Conservation (phyloP, 1,140 invertebrate genomes). For the Bombus pascuorum region DNA sequence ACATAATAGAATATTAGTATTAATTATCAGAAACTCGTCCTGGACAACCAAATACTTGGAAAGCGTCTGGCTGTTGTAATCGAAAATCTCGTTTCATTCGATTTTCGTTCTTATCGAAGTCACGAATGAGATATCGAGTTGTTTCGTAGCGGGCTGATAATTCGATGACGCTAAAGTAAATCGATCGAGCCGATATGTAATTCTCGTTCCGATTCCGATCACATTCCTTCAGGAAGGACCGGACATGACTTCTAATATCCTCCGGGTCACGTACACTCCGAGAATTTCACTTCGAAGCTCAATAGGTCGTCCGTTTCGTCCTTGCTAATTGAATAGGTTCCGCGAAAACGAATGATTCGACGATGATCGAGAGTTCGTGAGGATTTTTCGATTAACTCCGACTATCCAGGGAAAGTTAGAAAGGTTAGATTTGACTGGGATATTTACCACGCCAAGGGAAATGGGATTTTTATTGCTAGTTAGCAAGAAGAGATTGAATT, state of each 20-base stretch:
- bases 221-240: not conserved
- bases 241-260: not conserved
- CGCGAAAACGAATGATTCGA: not conserved
- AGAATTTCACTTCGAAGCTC: not conserved
- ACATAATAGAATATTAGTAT: too few species aligned
- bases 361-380: not conserved
- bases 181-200: not conserved
- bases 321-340: conserved; percentile 7
- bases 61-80: too few species aligned
- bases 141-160: not conserved
- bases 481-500: not conserved
- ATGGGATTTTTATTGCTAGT: not conserved
- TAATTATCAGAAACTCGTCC: too few species aligned
- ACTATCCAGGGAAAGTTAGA: not conserved
- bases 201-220: conserved; percentile 6
- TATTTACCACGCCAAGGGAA: not conserved
- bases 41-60: too few species aligned
- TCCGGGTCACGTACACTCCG: not conserved
- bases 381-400: not conserved
- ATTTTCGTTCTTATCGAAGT: not conserved
- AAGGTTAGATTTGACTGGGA: not conserved
- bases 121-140: not conserved
- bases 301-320: conserved; percentile 9
- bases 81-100: not conserved
- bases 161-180: not conserved